These are phyloP conservation scores for Piaya cayana DNA, from an alignment of 2,113 vertebrate genomes.

Conservation along the genomic window DNA sequence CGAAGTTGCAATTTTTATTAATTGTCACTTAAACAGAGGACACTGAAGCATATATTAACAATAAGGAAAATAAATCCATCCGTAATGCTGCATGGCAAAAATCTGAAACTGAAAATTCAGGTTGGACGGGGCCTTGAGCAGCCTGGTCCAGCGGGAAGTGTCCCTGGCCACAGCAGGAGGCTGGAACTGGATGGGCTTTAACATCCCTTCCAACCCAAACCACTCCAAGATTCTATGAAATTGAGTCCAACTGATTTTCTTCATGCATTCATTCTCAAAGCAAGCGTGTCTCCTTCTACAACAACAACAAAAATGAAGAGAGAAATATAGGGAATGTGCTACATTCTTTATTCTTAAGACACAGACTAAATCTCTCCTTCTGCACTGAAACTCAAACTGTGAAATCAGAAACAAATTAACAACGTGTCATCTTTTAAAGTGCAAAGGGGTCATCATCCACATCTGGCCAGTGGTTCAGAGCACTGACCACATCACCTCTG, in stretches of 20 bases:
- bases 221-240: background rate
- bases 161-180: no score
- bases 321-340: rapidly evolving
- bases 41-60: background rate
- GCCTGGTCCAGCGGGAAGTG: no score
- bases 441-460: background rate
- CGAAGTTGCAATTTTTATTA: background rate
- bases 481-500: background rate
- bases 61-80: background rate
- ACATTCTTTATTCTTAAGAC: background rate
- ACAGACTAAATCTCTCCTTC: background rate
- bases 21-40: background rate
- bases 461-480: background rate
- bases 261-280: background rate
- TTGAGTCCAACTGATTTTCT: background rate
- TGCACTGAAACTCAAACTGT: background rate
- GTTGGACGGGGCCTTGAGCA: no score
- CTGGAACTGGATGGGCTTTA: no score
- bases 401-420: background rate
- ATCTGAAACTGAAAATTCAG: background rate
- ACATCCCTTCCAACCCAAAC: no score
- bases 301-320: background rate
- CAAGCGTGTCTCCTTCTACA: background rate
- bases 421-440: background rate
- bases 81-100: background rate